Evolutionary conservation across 2,797 vertebrate species (phyloP), one percentile per base, ranked within the genome.

Genomic region (Peromyscus attwateri): DNA sequence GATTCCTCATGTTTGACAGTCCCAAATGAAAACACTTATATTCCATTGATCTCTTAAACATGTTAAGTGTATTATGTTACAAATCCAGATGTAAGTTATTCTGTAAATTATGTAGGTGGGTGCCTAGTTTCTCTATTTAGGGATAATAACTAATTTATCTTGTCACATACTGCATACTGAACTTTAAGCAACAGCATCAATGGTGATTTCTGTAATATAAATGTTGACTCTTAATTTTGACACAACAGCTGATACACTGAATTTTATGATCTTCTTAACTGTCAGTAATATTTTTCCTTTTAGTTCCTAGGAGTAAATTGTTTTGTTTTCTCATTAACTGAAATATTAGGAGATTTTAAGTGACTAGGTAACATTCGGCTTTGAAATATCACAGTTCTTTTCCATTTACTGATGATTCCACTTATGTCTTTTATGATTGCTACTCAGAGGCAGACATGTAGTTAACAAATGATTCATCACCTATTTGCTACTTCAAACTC

Each of bases 401-500:
- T 17, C 55, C 55, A 57, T 57, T 57, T 57, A 57, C 55, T 57
- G 55, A 57, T 57, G 55, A 57, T 57, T 57, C 17, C 55, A 57
- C 4, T 57, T 57, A 57, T 17, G 16, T 19, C 55, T 57, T 57
- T 19, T 57, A 57, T 17, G 16, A 57, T 57, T 57, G 17, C 55
- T 57, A 57, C 55, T 57, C 55, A 57, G 55, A 57, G 55, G 14
- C 98, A 96, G 81, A 96, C 96, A 93, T 2, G 4, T 2, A 52
- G 64, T 68, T 60, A 77, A 46, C 6, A 66, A 89, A 17, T 52
- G 79, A 34, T 49, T 80, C 7, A 0, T 79, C 91, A 88, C 3
- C 92, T 96, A 49, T 76, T 96, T 94, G 37, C 57, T 71, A 29
- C 19, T 87, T 57, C 8, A 37, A 79, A 3, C 5, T 29, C 12